A percentile compares a stretch with the other conserved stretches of the same genome.
phyloP scores from a whole-genome alignment of 37 sponge, comb jelly and placozoan genomes.

The Agelas oroides region DNA sequence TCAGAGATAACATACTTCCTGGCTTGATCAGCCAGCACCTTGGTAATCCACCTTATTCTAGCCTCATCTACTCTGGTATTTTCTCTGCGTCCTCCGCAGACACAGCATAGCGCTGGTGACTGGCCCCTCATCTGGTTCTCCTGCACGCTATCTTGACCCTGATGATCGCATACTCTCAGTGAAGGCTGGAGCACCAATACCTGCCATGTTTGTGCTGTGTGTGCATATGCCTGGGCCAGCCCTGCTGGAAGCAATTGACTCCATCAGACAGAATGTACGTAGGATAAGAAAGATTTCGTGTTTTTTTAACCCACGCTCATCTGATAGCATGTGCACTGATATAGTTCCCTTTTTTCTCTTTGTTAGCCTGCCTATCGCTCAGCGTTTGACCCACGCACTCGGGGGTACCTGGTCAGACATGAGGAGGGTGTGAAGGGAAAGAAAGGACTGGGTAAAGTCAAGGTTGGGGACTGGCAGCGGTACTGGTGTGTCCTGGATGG shows the following conservation, averaged over 20 bases:
- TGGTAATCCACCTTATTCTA: too few relatives aligned
- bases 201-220: slow-evolving; percentile 61
- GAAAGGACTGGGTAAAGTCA: slow-evolving; percentile 22
- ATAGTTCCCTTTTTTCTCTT: neutral
- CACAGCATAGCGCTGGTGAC: slow-evolving; percentile 53
- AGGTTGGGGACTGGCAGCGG: slow-evolving; percentile 1
- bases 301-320: neutral
- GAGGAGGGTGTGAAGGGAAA: slow-evolving; percentile 18
- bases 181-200: slow-evolving; percentile 25
- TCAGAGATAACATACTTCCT: too few relatives aligned
- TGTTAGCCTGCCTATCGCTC: slow-evolving; percentile 49
- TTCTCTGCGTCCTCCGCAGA: too few relatives aligned
- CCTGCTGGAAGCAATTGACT: slow-evolving; percentile 23
- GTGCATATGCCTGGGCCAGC: slow-evolving; percentile 14
- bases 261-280: slow-evolving; percentile 59
- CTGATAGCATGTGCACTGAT: neutral
- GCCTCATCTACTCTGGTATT: too few relatives aligned
- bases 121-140: neutral
- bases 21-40: too few relatives aligned
- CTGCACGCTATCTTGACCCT: slow-evolving; percentile 42
- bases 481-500: slow-evolving; percentile 86
- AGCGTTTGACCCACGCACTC: slow-evolving; percentile 40
- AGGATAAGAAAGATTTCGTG: too few relatives aligned
- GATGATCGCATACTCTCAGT: slow-evolving; percentile 54
- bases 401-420: slow-evolving; percentile 70